Evolutionary conservation across 2,888 invertebrate species (phyloP).

Genomic region (Meganola albula): DNA sequence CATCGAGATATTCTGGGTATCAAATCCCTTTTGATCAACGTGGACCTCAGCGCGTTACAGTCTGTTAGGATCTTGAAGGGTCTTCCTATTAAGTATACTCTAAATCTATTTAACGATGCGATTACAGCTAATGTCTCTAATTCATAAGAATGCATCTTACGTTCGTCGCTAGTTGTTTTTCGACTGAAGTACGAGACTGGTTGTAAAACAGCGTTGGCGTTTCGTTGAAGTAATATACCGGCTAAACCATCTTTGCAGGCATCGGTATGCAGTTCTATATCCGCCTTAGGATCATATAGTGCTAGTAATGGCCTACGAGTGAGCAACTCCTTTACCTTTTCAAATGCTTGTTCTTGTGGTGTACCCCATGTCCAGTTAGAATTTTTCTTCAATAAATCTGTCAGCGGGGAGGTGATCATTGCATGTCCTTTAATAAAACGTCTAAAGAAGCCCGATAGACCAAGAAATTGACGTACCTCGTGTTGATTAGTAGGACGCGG

Average conservation of each 20-base stretch:
- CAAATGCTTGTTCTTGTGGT: too few species aligned
- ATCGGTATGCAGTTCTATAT: neutral
- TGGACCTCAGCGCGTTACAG: too few species aligned
- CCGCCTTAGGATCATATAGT: neutral
- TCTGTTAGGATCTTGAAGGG: too few species aligned
- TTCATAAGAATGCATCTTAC: neutral
- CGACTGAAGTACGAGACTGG: constrained; percentile 1
- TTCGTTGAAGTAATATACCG: neutral
- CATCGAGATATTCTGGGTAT: too few species aligned
- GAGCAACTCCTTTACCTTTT: neutral
- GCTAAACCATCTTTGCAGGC: neutral
- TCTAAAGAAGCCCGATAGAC: constrained; percentile 3
- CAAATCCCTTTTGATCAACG: too few species aligned
- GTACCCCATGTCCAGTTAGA: too few species aligned
- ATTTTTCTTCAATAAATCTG: too few species aligned
- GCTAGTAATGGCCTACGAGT: neutral
- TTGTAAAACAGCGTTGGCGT: neutral
- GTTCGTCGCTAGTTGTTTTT: neutral
- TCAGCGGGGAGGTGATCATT: too few species aligned
- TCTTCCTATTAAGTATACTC: too few species aligned
- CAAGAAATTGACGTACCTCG: constrained; percentile 2
- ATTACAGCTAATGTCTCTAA: constrained; percentile 21
- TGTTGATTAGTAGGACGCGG: constrained; percentile 4
- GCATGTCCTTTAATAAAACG: constrained; percentile 1
- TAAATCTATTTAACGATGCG: constrained; percentile 15